Base-by-base conservation (phyloP, 2,113 vertebrate species). In the Tenebrosternarchus preto region DNA sequence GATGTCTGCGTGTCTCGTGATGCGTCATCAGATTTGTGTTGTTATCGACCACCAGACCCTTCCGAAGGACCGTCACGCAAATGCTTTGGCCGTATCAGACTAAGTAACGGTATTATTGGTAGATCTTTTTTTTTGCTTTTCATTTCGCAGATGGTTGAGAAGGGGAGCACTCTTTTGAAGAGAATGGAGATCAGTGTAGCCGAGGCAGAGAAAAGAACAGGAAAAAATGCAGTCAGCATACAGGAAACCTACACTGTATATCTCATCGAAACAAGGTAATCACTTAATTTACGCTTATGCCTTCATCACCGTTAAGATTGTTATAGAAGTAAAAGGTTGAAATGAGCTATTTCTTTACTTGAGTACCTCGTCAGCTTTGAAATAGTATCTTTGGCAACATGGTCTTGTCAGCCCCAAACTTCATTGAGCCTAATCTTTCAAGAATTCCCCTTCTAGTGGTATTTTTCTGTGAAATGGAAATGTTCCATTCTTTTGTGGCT, bases 161-260 rank as follows among this genome's bases (percentile, higher is more conserved):
- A 94, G 17, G 84, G 83, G 75, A 92, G 91, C 56, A 92, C 88
- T 76, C 92, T 93, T 74, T 86, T 95, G 60, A 94, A 94, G 90
- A 95, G 94, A 88, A 93, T 98, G 93, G 97, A 99, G 92, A 97
- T 99, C 85, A 95, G 91, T 17, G 94, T 98, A 60, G 94, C 96
- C 0, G 97, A 99, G 90, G 96, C 96, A 0, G 96, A 98, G 88
- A 98, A 97, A 74, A 91, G 96, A 77, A 97, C 92, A 15, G 96
- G 96, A 66, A 97, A 95, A 84, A 98, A 96, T 66, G 89, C 95
- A 1, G 88, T 98, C 88, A 97, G 96, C 89, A 97, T 98, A 92
- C 96, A 97, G 84, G 97, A 99, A 92, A 97, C 93, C 0, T 98
- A 96, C 75, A 98, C 96, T 0, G 96, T 97, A 79, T 99, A 99